A percentile compares a stretch with the other conserved stretches of the same genome.
Evolutionary conservation across 2,797 vertebrate genomes (phyloP).

Genomic region (Linurgus olivaceus): DNA sequence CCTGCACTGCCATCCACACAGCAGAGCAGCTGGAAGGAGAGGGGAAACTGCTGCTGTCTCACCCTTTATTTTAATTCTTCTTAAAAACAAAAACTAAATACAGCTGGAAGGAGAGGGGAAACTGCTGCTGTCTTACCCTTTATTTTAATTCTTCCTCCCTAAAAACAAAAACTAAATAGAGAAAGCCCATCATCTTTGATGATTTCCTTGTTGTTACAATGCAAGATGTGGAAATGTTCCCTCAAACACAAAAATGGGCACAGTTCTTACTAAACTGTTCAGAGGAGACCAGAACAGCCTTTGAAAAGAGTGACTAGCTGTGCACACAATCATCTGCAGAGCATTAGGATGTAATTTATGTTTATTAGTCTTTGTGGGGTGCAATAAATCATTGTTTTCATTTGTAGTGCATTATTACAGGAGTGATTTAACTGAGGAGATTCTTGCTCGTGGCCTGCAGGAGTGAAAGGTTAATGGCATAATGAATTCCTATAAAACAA

Average conservation of each 20-base stretch:
- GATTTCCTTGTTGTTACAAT: neutral
- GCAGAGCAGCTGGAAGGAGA: neutral
- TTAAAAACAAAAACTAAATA: neutral
- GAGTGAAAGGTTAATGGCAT: conserved; percentile 69
- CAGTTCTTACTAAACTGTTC: rapidly evolving
- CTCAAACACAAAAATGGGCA: neutral
- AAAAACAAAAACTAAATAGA: neutral
- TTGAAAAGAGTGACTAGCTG: neutral
- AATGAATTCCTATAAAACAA: conserved; percentile 73
- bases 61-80: neutral
- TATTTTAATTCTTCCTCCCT: neutral
- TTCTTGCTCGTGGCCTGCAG: conserved; percentile 25
- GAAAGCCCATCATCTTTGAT: neutral
- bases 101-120: neutral
- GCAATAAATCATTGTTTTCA: conserved; percentile 61
- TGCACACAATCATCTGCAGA: neutral
- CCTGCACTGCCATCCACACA: neutral
- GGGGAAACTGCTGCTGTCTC: neutral
- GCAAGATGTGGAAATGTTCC: rapidly evolving
- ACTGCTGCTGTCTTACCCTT: neutral
- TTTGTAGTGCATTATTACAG: conserved; percentile 55
- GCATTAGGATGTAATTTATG: conserved; percentile 47
- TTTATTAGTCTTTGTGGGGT: conserved; percentile 28
- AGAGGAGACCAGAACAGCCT: neutral
- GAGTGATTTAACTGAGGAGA: conserved; percentile 53